Base-by-base conservation (phyloP, 2,888 invertebrate genomes). In the Scaptomyza tumidula region DNA sequence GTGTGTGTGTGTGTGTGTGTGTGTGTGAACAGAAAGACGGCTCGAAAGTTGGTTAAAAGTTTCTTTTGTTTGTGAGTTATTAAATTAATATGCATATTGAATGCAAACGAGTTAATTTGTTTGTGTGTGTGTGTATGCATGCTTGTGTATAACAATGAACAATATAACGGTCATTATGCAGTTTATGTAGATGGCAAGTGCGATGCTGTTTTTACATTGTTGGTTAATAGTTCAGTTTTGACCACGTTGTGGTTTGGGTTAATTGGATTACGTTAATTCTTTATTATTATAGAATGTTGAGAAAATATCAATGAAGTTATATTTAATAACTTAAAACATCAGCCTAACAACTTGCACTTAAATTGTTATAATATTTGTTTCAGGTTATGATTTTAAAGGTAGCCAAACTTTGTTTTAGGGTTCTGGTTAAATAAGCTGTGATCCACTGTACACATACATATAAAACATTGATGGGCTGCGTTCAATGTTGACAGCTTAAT, bases 401-500 rank as follows among this genome's bases (percentile, higher is more conserved):
- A 24, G 4, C 2, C 24, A 24, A 24, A 24, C 24, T n/a, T 39
- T 35, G 13, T 35, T 35, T 35, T 33, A 10, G 11, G 33, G 9
- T 33, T 1, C 13, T 13, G 13, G 7, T 7, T 6, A 14, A n/a
- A 39, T 39, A 39, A 14, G 14, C 39, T 14, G 2, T 7, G 2
- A 6, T 2, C 6, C 7, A 37, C n/a, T 37, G 1, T 39, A n/a
- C 6, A n/a, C 11, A 35, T 37, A 10, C 33, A 46, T 61, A 44
- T 48, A 56, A 50, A 54, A 60, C 55, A 9, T 49, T 29, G 24
- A 24, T 24, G 24, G 0, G 24, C 24, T 4, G 24, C 55, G 46
- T 24, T 33, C 39, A 43, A 56, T 75, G 64, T 75, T 67, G 75
- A 58, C 71, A 75, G 58, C 60, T 63, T 75, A 75, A 75, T 75